Evolutionary conservation across 2,888 invertebrate species (phyloP).

Genomic region (Apotomis turbidana): DNA sequence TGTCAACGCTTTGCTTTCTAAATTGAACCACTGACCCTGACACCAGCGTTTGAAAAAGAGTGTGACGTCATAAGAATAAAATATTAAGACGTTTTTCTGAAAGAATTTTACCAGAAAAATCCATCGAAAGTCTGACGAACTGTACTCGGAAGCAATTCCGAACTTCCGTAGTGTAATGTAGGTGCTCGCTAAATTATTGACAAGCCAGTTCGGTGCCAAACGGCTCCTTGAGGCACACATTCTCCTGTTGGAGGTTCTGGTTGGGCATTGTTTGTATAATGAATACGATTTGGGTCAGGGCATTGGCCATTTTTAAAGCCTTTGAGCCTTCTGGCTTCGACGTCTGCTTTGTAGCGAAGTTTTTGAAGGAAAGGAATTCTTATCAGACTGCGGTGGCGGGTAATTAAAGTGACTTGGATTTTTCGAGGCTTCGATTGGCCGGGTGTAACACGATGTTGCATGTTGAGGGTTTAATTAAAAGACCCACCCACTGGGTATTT

Average conservation of each 20-base stretch:
- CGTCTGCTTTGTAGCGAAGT: neutral
- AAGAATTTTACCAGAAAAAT: neutral
- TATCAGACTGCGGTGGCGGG: neutral
- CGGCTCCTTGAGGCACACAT: constrained; percentile 15
- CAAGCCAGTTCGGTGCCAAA: neutral
- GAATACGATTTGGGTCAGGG: constrained; percentile 5
- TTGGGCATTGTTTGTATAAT: neutral
- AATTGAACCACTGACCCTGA: no score
- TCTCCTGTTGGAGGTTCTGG: neutral
- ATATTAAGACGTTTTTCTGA: neutral
- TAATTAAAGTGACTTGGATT: neutral
- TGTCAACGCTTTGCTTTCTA: no score
- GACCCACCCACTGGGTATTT: neutral
- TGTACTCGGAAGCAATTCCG: constrained; percentile 28
- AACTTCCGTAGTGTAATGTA: constrained; percentile 16
- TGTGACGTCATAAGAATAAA: no score
- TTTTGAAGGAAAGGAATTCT: neutral
- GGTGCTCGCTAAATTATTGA: constrained; percentile 24
- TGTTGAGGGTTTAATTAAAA: neutral
- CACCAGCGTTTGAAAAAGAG: no score
- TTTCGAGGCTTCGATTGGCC: neutral
- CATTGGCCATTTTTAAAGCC: constrained; percentile 10
- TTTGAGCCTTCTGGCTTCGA: neutral
- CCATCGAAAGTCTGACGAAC: neutral
- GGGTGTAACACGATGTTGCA: neutral